Evolutionary conservation across 30 jellyfish, hydroid and myxozoan species (phyloP).

Genomic region (Cassiopea andromeda): DNA sequence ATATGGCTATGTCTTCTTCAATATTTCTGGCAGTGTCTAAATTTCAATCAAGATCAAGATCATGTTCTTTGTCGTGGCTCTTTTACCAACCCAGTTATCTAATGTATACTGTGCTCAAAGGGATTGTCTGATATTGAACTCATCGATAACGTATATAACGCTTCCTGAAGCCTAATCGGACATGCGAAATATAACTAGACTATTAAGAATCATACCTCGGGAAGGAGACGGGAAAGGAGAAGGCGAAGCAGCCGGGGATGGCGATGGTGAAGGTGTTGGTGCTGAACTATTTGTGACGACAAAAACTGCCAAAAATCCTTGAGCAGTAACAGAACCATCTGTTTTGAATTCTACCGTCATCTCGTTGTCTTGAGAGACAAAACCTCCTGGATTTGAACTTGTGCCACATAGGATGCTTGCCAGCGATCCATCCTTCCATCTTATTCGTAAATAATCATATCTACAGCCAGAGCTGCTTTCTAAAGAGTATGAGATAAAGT

Average conservation of each 20-base stretch:
- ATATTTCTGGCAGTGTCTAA: too few relatives aligned
- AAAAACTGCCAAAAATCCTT: constrained; percentile 15
- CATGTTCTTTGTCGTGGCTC: too few relatives aligned
- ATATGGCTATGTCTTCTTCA: too few relatives aligned
- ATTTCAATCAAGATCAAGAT: too few relatives aligned
- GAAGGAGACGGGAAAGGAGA: neutral
- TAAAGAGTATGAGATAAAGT: neutral
- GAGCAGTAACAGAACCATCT: constrained; percentile 3
- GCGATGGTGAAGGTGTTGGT: neutral
- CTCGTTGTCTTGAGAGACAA: constrained; percentile 23
- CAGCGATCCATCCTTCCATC: neutral
- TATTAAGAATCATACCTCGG: neutral
- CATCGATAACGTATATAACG: too few relatives aligned
- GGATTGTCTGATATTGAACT: too few relatives aligned
- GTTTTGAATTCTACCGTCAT: neutral
- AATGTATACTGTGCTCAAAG: too few relatives aligned
- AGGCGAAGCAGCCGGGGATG: neutral
- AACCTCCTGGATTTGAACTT: neutral
- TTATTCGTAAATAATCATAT: constrained; percentile 1
- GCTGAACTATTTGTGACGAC: neutral
- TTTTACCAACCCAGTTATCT: too few relatives aligned
- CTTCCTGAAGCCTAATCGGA: too few relatives aligned
- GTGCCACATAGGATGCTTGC: constrained; percentile 9
- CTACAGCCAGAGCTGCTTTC: constrained; percentile 1
- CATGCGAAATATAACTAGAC: too few relatives aligned